These are phyloP conservation scores for Phortica magna DNA, from an alignment of 2,888 invertebrate genomes.

Conservation along the genomic window DNA sequence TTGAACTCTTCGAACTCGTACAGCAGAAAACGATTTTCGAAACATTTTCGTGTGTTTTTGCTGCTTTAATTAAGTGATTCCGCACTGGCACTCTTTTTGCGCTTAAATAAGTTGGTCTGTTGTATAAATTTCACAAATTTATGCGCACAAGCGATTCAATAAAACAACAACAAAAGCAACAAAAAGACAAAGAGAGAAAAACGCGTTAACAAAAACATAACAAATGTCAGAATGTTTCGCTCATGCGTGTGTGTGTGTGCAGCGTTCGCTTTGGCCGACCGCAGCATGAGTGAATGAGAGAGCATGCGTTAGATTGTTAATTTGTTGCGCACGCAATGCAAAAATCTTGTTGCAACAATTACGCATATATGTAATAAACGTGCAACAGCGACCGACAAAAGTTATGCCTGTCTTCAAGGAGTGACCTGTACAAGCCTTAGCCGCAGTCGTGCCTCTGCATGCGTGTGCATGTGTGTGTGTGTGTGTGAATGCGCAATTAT, in stretches of 20 bases:
- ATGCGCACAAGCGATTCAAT: slow-evolving; percentile 1
- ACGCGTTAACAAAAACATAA: background rate
- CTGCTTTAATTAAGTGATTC: slow-evolving; percentile 26
- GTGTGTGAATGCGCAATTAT: slow-evolving; percentile 73
- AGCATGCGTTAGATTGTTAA: slow-evolving; percentile 32
- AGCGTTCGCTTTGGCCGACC: too few species aligned
- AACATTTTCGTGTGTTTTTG: slow-evolving; percentile 4
- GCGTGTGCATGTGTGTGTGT: slow-evolving; percentile 57
- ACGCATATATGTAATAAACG: slow-evolving; percentile 8
- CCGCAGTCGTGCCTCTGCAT: too few species aligned
- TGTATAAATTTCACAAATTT: slow-evolving; percentile 64
- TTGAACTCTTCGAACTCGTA: slow-evolving; percentile 1
- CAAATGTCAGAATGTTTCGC: too few species aligned
- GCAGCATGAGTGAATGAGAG: background rate
- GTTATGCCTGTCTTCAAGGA: background rate
- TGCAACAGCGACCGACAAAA: background rate
- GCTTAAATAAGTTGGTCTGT: slow-evolving; percentile 67
- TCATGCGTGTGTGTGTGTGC: too few species aligned
- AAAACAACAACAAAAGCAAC: slow-evolving; percentile 33
- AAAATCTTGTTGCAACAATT: slow-evolving; percentile 67
- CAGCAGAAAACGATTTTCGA: background rate
- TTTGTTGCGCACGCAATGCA: slow-evolving; percentile 68
- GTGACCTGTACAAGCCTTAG: too few species aligned
- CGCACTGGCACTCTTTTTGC: slow-evolving; percentile 7
- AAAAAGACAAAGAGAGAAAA: slow-evolving; percentile 2